Conservation (phyloP, 2,888 invertebrate genomes). For the Abrostola triplasia region DNA sequence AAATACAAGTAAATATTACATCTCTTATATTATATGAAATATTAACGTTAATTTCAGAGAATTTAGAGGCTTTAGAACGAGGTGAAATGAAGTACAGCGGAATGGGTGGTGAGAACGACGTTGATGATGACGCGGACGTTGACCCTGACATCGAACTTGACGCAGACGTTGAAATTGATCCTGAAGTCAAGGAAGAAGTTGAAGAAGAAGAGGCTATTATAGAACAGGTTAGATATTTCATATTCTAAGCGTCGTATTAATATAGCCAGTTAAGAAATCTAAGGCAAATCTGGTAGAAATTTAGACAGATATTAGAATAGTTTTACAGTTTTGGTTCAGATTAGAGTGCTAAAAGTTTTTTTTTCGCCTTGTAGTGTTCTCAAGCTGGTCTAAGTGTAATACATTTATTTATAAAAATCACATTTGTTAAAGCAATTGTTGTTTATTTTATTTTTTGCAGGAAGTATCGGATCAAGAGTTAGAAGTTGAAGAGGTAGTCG, state of each 20-base stretch:
- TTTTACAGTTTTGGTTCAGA: too few species aligned
- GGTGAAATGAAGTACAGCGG: conserved; percentile 96
- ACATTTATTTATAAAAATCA: too few species aligned
- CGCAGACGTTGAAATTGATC: conserved; percentile 84
- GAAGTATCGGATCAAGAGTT: conserved; percentile 81
- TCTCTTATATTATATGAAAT: too few species aligned
- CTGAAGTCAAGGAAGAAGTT: conserved; percentile 89
- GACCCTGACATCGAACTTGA: conserved; percentile 89
- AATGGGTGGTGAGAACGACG: conserved; percentile 91
- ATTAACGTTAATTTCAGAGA: conserved; percentile 80
- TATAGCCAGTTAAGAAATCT: too few species aligned
- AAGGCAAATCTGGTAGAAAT: too few species aligned
- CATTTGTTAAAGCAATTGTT: background rate
- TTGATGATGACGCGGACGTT: conserved; percentile 85
- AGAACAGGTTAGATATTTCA: conserved; percentile 68
- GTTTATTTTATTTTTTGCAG: conserved; percentile 51
- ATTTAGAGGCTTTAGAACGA: conserved; percentile 94
- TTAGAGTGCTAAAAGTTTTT: too few species aligned
- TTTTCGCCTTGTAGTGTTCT: too few species aligned
- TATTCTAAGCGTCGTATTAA: conserved; percentile 3
- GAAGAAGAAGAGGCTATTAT: conserved; percentile 88
- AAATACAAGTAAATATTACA: too few species aligned
- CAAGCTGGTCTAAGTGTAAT: too few species aligned
- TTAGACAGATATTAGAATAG: too few species aligned
- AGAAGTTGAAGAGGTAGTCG: conserved; percentile 82